Conservation (phyloP, 2,797 vertebrate species). For the Enteromius fasciolatus region DNA sequence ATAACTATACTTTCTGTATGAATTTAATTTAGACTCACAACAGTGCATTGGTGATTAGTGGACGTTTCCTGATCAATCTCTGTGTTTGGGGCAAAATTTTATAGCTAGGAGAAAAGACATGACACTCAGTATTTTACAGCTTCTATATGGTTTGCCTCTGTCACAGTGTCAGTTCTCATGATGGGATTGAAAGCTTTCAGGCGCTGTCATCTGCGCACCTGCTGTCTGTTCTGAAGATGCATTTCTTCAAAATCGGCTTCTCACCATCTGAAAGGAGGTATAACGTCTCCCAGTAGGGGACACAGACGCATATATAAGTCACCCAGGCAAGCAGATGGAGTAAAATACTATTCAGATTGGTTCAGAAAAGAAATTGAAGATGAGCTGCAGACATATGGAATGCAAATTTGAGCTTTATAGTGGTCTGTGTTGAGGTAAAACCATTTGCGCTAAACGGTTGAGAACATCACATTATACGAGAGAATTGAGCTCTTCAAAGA, state of each 20-base stretch:
- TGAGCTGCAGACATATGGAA: neutral
- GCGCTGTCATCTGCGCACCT: neutral
- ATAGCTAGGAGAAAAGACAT: neutral
- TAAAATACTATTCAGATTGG: conserved; percentile 9
- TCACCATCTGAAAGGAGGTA: neutral
- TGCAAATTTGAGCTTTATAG: conserved; percentile 19
- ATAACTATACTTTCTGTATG: neutral
- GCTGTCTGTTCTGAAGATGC: neutral
- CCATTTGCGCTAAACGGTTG: neutral
- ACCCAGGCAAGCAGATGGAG: neutral
- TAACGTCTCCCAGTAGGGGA: neutral
- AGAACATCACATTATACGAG: neutral
- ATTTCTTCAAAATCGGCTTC: neutral
- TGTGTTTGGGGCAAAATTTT: neutral
- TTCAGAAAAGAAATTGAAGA: conserved; percentile 7
- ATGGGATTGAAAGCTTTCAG: conserved; percentile 16
- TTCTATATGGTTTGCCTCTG: neutral
- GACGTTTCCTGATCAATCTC: neutral
- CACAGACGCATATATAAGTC: neutral
- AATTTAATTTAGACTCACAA: neutral
- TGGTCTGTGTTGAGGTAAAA: conserved; percentile 8
- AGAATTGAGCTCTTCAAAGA: conserved; percentile 10
- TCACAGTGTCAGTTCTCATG: neutral
- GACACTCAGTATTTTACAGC: neutral
- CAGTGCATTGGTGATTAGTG: neutral